Evolutionary conservation across 2,113 vertebrate genomes (phyloP), one percentile per base, ranked within the genome.

Genomic region (Cygnus buccinator): DNA sequence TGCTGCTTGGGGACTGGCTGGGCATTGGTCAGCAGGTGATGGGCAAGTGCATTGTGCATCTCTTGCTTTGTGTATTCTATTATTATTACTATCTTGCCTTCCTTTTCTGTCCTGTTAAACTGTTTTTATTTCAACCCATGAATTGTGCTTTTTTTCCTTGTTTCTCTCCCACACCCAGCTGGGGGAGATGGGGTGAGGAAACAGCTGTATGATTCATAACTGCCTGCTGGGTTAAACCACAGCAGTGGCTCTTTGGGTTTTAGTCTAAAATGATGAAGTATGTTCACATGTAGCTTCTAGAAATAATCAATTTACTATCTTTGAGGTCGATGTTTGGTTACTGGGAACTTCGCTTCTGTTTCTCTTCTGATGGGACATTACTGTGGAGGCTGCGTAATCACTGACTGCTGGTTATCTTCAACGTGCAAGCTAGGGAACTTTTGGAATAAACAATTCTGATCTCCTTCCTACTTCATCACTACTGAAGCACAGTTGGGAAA

Each of bases 301-400:
- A 81, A 91, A 54, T 22, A 66, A 46, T 21, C 25, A 13, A 4
- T 25, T 48, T 70, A 23, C 1, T 41, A 15, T 29, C 20, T 59
- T 52, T 66, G 44, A 43, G 39, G 22, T 8, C 18, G 29, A 37
- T 23, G 11, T 19, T 65, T 13, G 13, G 10, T 63, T 63, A 20
- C 8, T 62, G 26, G 12, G 10, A 23, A 5, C 7, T 54, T 52
- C 43, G 16, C 2, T 55, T 74, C 9, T 39, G 8, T 72, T 82
- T 61, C 19, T 57, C 10, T 59, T 65, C 29, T 72, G 35, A 52
- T n/a, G 33, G 14, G 67, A 22, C 2, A 9, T 33, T 2, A 3
- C 23, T 52, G 1, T 0, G 6, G 57, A 35, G 15, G 17, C 26
- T 65, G 35, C n/a, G 29, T 17, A 6, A 0, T 12, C 20, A 0